Conservation (phyloP, 2,888 invertebrate genomes). For the Chymomyza amoena region DNA sequence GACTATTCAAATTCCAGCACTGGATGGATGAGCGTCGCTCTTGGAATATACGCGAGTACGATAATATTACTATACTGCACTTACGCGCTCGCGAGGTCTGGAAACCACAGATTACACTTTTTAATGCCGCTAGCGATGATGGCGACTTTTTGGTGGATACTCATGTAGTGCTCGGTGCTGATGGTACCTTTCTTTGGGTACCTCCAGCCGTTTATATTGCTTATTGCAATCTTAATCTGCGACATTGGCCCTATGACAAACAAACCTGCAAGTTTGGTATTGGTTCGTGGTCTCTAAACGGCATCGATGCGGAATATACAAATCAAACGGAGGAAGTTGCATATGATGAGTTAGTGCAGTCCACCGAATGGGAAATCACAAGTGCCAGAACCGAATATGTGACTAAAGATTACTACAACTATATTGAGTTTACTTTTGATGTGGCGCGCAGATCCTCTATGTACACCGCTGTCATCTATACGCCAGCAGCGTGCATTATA, state of each 20-base stretch:
- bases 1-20: slow-evolving; percentile 79
- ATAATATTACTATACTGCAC: slow-evolving; percentile 82
- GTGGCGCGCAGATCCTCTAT: slow-evolving; percentile 81
- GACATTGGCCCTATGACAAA: slow-evolving; percentile 87
- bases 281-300: slow-evolving; percentile 86
- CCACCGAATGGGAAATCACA: slow-evolving; percentile 78
- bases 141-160: slow-evolving; percentile 79
- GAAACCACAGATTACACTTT: slow-evolving; percentile 85
- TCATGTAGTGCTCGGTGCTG: slow-evolving; percentile 38
- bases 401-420: slow-evolving; percentile 72
- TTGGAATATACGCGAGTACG: slow-evolving; percentile 86
- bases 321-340: slow-evolving; percentile 78
- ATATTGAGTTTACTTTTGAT: slow-evolving; percentile 64
- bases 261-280: slow-evolving; percentile 85
- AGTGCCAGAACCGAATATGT: slow-evolving; percentile 43
- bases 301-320: slow-evolving; percentile 78
- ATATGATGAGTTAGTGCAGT: slow-evolving; percentile 65
- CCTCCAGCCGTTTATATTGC: slow-evolving; percentile 84
- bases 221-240: slow-evolving; percentile 84
- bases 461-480: slow-evolving; percentile 82
- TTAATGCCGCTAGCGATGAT: slow-evolving; percentile 84
- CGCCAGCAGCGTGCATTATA: slow-evolving; percentile 83
- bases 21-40: slow-evolving; percentile 87
- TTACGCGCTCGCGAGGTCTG: slow-evolving; percentile 87
- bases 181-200: slow-evolving; percentile 81